Evolutionary conservation across 2,113 vertebrate species (phyloP).

Genomic region (Salvelinus fontinalis): DNA sequence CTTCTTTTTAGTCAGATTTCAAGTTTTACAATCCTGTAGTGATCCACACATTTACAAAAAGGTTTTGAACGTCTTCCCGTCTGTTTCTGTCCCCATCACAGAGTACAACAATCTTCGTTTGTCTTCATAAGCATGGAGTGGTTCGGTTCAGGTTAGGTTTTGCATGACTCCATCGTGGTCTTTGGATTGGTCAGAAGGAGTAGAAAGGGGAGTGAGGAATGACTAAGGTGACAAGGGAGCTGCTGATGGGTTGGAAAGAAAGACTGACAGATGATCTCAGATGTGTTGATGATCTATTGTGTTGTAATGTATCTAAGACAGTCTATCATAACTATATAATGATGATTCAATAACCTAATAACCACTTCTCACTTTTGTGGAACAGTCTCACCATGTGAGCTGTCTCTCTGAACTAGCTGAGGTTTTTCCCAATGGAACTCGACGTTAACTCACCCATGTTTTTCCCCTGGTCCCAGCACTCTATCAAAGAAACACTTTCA

Average conservation of each 20-base stretch:
- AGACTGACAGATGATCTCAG: too few species aligned
- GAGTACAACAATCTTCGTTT: neutral
- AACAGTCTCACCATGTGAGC: neutral
- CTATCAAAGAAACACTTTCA: conserved; percentile 28
- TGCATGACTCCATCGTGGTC: neutral
- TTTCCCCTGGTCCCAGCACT: conserved; percentile 6
- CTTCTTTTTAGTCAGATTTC: conserved; percentile 11
- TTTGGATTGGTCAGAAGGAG: neutral
- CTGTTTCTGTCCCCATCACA: conserved; percentile 34
- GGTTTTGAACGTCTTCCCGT: conserved; percentile 4
- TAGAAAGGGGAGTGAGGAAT: neutral
- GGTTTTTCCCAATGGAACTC: conserved; percentile 33
- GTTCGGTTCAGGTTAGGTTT: conserved; percentile 3
- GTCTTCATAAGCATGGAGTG: conserved; percentile 26
- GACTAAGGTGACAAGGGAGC: neutral
- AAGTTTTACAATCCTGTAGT: conserved; percentile 41
- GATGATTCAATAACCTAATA: too few species aligned
- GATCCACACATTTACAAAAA: neutral
- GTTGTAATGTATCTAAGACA: too few species aligned
- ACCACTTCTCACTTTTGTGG: neutral
- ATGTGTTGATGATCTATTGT: too few species aligned
- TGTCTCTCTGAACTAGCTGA: conserved; percentile 5
- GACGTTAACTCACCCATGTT: conserved; percentile 29
- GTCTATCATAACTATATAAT: too few species aligned
- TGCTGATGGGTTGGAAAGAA: neutral